These are phyloP conservation scores for Amazona ochrocephala DNA, from an alignment of 2,797 vertebrate species.

Conservation along the genomic window DNA sequence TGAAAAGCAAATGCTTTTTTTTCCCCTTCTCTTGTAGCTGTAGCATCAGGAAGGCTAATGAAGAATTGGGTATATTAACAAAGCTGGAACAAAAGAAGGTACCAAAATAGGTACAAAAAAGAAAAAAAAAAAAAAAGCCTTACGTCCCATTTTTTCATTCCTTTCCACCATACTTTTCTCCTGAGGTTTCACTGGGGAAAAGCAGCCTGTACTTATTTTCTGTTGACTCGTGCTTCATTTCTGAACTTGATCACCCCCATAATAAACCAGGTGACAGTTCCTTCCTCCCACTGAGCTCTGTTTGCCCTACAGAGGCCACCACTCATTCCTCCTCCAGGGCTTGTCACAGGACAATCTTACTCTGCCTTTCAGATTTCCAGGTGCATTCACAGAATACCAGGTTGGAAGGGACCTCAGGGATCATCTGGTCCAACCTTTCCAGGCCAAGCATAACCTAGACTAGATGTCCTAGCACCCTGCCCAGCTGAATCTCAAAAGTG, in stretches of 20 bases:
- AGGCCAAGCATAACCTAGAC: background rate
- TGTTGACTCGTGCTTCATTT: background rate
- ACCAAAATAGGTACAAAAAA: background rate
- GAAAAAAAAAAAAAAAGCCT: background rate
- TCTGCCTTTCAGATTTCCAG: background rate
- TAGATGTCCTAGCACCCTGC: background rate
- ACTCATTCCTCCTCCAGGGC: fast-evolving
- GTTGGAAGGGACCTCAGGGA: background rate
- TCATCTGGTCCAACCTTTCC: background rate
- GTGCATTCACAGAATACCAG: background rate
- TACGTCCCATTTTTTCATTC: background rate
- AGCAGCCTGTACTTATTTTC: background rate
- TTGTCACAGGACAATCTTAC: background rate
- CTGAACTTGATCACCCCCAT: background rate
- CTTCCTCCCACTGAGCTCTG: background rate
- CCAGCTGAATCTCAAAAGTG: background rate
- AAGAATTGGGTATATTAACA: background rate
- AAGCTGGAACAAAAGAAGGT: background rate
- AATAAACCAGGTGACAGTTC: background rate
- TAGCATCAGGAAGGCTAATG: background rate
- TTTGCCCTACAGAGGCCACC: background rate
- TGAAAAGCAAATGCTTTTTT: background rate
- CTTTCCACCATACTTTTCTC: background rate
- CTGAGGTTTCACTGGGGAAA: background rate
- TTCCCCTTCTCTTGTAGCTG: background rate